Conservation (phyloP, 1,140 invertebrate species). For the Acromyrmex heyeri region DNA sequence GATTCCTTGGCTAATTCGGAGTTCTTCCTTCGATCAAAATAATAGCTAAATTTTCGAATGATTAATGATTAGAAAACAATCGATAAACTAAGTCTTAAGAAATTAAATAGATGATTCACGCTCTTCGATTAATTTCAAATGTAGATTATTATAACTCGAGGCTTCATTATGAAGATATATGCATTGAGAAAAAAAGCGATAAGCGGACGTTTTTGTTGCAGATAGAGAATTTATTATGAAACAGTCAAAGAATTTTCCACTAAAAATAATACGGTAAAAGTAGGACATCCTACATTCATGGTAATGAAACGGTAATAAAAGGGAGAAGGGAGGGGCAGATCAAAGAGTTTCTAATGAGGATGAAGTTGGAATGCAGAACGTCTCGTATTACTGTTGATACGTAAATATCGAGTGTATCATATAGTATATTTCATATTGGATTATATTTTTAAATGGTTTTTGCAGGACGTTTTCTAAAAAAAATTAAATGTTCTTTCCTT, state of each 20-base stretch:
- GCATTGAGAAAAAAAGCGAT: neutral
- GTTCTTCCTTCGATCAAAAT: neutral
- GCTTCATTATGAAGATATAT: neutral
- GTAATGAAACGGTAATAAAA: constrained; percentile 23
- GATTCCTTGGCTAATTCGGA: neutral
- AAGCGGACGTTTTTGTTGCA: neutral
- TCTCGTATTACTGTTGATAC: constrained; percentile 44
- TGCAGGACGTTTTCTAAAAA: neutral
- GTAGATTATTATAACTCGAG: neutral
- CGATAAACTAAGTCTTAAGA: neutral
- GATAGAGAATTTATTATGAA: neutral
- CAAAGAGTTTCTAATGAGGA: constrained; percentile 17
- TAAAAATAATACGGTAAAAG: constrained; percentile 23
- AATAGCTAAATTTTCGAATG: neutral
- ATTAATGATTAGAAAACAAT: neutral
- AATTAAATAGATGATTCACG: neutral
- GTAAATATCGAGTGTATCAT: constrained; percentile 4
- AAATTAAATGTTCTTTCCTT: neutral
- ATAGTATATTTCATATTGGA: neutral
- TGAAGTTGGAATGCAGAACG: constrained; percentile 14
- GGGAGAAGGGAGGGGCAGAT: constrained; percentile 11
- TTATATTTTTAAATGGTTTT: constrained; percentile 22
- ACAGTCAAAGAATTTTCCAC: neutral
- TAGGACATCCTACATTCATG: neutral
- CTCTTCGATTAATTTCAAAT: neutral